Percentiles rank a stretch among this genome's conserved stretches.
These are phyloP conservation scores for Lamellibrachia satsuma DNA, from an alignment of 2,888 invertebrate species.

Conservation along the genomic window DNA sequence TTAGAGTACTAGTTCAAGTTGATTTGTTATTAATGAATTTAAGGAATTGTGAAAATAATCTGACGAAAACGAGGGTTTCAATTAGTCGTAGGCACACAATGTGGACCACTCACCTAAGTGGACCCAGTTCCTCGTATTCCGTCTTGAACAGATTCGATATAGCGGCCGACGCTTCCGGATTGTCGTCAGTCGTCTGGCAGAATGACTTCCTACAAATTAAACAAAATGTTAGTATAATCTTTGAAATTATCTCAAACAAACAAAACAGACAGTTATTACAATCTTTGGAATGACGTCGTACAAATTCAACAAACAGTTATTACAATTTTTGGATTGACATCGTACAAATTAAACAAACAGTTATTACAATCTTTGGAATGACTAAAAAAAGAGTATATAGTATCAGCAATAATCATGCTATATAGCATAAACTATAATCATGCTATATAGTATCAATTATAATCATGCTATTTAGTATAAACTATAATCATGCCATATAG, in stretches of 20 bases:
- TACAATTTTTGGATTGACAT: not conserved
- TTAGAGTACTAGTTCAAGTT: too few species aligned
- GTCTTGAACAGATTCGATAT: not conserved
- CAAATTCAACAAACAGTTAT: not conserved
- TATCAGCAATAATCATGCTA: too few species aligned
- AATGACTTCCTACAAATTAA: not conserved
- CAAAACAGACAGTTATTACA: not conserved
- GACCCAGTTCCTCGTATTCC: conserved; percentile 17
- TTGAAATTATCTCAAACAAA: not conserved
- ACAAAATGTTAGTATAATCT: not conserved
- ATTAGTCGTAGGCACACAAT: too few species aligned
- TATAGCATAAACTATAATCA: too few species aligned
- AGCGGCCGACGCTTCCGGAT: conserved; percentile 21
- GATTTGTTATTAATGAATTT: too few species aligned
- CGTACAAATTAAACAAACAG: not conserved
- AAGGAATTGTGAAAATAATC: too few species aligned
- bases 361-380: not conserved
- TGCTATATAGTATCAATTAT: too few species aligned
- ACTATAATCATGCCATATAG: too few species aligned
- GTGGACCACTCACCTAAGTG: not conserved
- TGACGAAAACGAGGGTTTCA: too few species aligned
- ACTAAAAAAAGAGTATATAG: not conserved
- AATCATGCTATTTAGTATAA: too few species aligned
- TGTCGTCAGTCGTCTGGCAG: not conserved
- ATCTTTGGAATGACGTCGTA: not conserved